phyloP scores from a whole-genome alignment of 2,113 vertebrate genomes.

The Sinocyclocheilus rhinocerous region DNA sequence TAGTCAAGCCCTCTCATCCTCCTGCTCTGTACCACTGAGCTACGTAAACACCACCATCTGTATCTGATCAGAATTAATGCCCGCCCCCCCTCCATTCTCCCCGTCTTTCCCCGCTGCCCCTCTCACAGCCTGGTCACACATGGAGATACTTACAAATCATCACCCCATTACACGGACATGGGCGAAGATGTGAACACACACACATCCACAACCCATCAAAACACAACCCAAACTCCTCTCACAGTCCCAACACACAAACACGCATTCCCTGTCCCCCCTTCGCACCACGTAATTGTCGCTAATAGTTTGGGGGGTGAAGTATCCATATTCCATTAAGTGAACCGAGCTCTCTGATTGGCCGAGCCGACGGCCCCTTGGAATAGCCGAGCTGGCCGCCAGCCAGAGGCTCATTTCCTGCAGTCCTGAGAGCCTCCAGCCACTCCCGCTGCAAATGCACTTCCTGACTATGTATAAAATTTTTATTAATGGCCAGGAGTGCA shows the following conservation, averaged over 20 bases:
- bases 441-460: conserved; percentile 82
- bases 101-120: not conserved
- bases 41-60: conserved; percentile 60
- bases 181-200: conserved; percentile 1
- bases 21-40: conserved; percentile 50
- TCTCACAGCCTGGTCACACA: conserved; percentile 31
- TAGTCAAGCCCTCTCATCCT: conserved; percentile 53
- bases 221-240: conserved; percentile 5
- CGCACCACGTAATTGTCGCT: conserved; percentile 64
- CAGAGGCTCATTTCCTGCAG: conserved; percentile 81
- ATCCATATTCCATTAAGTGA: conserved; percentile 76
- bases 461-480: conserved; percentile 83
- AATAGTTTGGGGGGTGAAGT: conserved; percentile 69
- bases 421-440: conserved; percentile 78
- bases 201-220: conserved; percentile 24
- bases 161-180: conserved; percentile 29
- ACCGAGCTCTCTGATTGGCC: conserved; percentile 72
- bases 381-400: conserved; percentile 78
- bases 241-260: not conserved
- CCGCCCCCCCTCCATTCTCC: conserved; percentile 1
- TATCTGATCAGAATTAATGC: conserved; percentile 59
- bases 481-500: conserved; percentile 84
- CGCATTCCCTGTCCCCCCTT: conserved; percentile 13
- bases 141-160: conserved; percentile 50
- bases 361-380: conserved; percentile 73